Evolutionary conservation across 1,140 invertebrate genomes (phyloP).

Genomic region (Adoxophyes honmai): DNA sequence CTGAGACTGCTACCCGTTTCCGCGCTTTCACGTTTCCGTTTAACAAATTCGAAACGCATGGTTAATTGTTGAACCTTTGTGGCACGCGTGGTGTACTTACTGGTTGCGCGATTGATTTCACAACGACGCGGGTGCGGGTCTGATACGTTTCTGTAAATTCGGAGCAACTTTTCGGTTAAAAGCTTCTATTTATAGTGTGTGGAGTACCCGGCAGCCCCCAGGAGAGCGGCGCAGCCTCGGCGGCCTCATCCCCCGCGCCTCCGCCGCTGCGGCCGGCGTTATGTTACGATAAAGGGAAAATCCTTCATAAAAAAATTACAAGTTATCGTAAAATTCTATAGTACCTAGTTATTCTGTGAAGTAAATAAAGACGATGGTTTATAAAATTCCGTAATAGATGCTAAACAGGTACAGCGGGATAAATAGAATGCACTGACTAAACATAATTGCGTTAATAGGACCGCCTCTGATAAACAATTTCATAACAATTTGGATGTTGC

Average conservation of each 20-base stretch:
- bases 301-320: neutral
- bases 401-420: too few relatives aligned
- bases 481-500: too few relatives aligned
- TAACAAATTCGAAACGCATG: too few relatives aligned
- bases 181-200: slow-evolving; percentile 36
- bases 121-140: slow-evolving; percentile 17
- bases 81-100: too few relatives aligned
- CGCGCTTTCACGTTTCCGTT: too few relatives aligned
- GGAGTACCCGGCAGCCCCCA: slow-evolving; percentile 12
- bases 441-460: too few relatives aligned
- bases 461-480: too few relatives aligned
- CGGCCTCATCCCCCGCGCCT: too few relatives aligned
- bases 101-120: slow-evolving; percentile 7
- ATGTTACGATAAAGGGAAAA: neutral
- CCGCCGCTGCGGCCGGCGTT: neutral
- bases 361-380: neutral
- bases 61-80: too few relatives aligned
- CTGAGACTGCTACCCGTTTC: too few relatives aligned
- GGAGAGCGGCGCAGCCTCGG: neutral
- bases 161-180: slow-evolving; percentile 26
- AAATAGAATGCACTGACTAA: too few relatives aligned
- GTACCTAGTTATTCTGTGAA: neutral
- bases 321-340: neutral
- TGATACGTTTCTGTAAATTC: slow-evolving; percentile 24
- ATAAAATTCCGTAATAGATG: too few relatives aligned